Conservation (phyloP, 2,888 invertebrate genomes). For the Zele albiditarsus region DNA sequence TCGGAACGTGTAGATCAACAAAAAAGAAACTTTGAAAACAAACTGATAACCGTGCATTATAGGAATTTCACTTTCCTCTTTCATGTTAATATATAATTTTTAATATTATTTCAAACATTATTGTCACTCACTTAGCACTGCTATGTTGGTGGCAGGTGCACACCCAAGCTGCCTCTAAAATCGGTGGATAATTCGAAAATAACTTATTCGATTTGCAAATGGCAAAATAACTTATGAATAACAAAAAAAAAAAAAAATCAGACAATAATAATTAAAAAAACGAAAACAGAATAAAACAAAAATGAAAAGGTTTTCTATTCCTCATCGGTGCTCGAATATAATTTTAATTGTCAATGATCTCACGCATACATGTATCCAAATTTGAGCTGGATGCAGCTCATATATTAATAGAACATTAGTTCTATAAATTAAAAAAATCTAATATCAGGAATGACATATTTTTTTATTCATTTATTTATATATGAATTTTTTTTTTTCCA, state of each 20-base stretch:
- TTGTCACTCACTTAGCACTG: slow-evolving; percentile 62
- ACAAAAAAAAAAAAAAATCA: slow-evolving; percentile 35
- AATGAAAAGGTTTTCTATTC: slow-evolving; percentile 26
- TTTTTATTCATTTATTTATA: slow-evolving; percentile 23
- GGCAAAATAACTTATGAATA: slow-evolving; percentile 26
- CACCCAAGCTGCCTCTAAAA: slow-evolving; percentile 68
- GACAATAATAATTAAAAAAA: slow-evolving; percentile 32
- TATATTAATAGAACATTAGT: slow-evolving; percentile 11
- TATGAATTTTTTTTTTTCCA: slow-evolving; percentile 10
- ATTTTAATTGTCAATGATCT: slow-evolving; percentile 46
- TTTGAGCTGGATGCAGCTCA: slow-evolving; percentile 42
- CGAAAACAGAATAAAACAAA: slow-evolving; percentile 21
- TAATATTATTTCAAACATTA: slow-evolving; percentile 31
- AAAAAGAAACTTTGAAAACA: slow-evolving; percentile 44
- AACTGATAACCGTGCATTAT: slow-evolving; percentile 53
- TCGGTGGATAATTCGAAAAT: slow-evolving; percentile 52
- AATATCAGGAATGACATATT: slow-evolving; percentile 30
- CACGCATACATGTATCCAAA: slow-evolving; percentile 45
- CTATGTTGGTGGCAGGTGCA: slow-evolving; percentile 71
- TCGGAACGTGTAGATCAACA: background rate
- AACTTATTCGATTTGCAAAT: slow-evolving; percentile 34
- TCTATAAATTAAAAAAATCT: background rate
- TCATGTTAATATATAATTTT: slow-evolving; percentile 24
- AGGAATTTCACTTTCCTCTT: background rate
- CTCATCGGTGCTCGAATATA: too few relatives aligned